A percentile compares a stretch with the other conserved stretches of the same genome.
These are phyloP conservation scores for Halcyon senegalensis DNA, from an alignment of 2,113 vertebrate genomes.

Conservation along the genomic window DNA sequence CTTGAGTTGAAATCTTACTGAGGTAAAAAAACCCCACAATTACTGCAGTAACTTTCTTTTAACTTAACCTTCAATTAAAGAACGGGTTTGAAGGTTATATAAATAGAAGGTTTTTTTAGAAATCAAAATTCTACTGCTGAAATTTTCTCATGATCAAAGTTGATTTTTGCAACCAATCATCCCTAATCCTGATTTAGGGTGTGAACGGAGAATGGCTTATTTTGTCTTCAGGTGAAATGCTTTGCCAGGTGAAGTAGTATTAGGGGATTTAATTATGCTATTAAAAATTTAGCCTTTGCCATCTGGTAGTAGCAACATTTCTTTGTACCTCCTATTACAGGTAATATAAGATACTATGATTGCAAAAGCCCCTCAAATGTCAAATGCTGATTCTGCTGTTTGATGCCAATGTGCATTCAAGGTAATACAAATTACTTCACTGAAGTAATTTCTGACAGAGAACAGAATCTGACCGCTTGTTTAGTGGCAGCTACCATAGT, in stretches of 20 bases:
- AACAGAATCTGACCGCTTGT: neutral
- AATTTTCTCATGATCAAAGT: neutral
- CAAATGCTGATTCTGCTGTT: slow-evolving; percentile 37
- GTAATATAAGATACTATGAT: slow-evolving; percentile 3
- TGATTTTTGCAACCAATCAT: neutral
- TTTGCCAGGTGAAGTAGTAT: neutral
- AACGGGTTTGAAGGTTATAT: neutral
- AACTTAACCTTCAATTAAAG: neutral
- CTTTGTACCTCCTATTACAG: slow-evolving; percentile 34
- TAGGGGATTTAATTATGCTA: neutral
- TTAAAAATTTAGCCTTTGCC: neutral
- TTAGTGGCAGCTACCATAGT: neutral
- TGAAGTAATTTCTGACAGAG: slow-evolving; percentile 41
- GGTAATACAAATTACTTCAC: slow-evolving; percentile 39
- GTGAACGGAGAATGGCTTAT: neutral
- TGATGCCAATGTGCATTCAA: slow-evolving; percentile 10
- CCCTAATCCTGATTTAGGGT: neutral
- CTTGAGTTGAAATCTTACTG: neutral
- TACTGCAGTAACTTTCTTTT: neutral
- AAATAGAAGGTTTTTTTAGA: neutral
- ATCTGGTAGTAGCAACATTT: neutral
- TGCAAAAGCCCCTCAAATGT: slow-evolving; percentile 43
- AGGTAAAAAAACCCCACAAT: neutral
- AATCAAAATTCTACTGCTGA: neutral
- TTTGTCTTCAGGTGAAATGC: neutral